Conservation (phyloP, 2,797 vertebrate genomes). For the Helarctos malayanus region DNA sequence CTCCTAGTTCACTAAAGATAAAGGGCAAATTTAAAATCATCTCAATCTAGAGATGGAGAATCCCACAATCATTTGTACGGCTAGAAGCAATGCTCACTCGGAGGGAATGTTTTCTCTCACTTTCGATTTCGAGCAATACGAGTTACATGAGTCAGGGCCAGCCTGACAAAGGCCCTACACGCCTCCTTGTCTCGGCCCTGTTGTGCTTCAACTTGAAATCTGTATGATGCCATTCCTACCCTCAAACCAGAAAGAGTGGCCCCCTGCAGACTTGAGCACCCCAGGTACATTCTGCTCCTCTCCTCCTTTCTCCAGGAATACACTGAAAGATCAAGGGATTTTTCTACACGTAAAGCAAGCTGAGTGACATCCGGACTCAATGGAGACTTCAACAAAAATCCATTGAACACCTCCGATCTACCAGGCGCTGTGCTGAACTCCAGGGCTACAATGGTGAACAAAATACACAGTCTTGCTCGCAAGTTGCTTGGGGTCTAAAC, state of each 20-base stretch:
- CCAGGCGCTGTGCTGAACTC: not conserved
- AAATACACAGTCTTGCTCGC: not conserved
- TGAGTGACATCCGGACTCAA: not conserved
- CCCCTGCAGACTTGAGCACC: not conserved
- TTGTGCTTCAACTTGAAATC: not conserved
- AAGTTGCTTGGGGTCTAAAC: not conserved
- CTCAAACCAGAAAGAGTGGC: not conserved
- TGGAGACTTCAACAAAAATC: not conserved
- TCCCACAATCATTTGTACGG: not conserved
- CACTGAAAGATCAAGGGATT: not conserved
- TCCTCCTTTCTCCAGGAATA: not conserved
- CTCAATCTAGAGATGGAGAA: not conserved
- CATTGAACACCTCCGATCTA: not conserved
- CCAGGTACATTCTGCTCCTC: not conserved
- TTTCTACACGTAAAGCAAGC: not conserved
- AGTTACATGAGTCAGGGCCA: not conserved
- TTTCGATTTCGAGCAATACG: not conserved
- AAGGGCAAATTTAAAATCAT: slow-evolving; percentile 3
- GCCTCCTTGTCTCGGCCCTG: not conserved
- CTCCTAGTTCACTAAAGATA: slow-evolving; percentile 6
- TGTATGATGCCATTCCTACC: not conserved
- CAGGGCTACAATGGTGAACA: not conserved
- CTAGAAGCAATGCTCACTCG: not conserved
- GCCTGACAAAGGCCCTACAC: rapidly evolving
- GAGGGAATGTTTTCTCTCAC: not conserved